Evolutionary conservation across 2,888 invertebrate genomes (phyloP), one percentile per base, ranked within the genome.

Genomic region (Philereme transversata): DNA sequence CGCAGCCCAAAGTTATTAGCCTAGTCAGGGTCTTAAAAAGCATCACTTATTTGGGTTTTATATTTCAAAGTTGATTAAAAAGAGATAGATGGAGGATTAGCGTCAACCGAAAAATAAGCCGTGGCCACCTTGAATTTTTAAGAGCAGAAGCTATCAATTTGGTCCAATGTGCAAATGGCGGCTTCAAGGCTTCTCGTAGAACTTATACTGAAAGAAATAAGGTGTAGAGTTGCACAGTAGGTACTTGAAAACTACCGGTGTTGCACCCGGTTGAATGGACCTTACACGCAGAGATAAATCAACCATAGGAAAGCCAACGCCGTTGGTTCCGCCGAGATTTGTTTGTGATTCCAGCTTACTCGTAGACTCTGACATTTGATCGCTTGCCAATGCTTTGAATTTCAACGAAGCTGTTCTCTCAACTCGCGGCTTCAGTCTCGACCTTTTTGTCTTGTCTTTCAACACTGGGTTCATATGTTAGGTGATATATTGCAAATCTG

Each of bases 201-300:
- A 34, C 9, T 41, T n/a, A 34, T 40, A 52, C 47, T 38, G 10
- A 49, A 43, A 57, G 50, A 51, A 64, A 68, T 76, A 75, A 68
- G 71, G 72, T 67, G 64, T 64, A 34, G 11, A 56, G 60, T 64
- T 56, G 60, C 57, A 22, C 9, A 66, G 63, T 50, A 36, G 9
- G 6, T 44, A 7, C 22, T 53, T 40, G 10, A 57, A 64, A 48
- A 61, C 34, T 49, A 55, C 60, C 51, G 70, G 68, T 64, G 66
- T 74, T 70, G 67, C 69, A 73, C 69, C 68, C 68, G 67, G 74
- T 74, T 81, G 76, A 79, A 82, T 77, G 76, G 78, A 79, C 75
- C 72, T 75, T 75, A 76, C 75, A 75, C 72, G 71, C 73, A 74
- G 76, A 62, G 60, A 81, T 81, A 84, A 81, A 85, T 84, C 78